Percentiles rank a stretch among this genome's conserved stretches.
Evolutionary conservation across 2,113 vertebrate genomes (phyloP).

Genomic region (Himantopus leucocephalus): DNA sequence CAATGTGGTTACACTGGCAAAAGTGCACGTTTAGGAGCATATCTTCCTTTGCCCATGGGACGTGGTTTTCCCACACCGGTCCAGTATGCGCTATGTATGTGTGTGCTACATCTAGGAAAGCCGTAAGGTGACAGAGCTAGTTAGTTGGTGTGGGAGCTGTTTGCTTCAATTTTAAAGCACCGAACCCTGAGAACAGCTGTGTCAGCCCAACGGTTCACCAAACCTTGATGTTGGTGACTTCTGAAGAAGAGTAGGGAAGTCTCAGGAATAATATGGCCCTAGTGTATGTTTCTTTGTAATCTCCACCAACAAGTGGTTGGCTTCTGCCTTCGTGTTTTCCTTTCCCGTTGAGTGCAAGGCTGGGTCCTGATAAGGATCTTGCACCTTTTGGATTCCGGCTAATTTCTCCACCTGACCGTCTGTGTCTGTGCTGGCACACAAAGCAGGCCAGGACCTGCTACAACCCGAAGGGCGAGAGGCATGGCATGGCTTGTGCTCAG

Average conservation of each 20-base stretch:
- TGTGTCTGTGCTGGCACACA: fast-evolving
- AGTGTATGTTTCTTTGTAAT: not conserved
- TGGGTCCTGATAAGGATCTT: not conserved
- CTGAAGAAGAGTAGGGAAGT: not conserved
- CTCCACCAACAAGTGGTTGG: not conserved
- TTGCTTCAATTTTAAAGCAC: not conserved
- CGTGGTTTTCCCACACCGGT: not conserved
- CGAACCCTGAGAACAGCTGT: not conserved
- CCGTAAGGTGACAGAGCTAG: not conserved
- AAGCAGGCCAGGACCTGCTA: slow-evolving; percentile 15
- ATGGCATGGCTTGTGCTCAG: not conserved
- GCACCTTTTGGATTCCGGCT: not conserved
- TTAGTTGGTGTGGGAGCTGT: not conserved
- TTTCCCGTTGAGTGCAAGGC: not conserved
- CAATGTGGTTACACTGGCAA: not conserved
- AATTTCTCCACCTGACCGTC: not conserved
- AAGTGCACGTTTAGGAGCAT: not conserved
- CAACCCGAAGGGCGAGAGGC: not conserved
- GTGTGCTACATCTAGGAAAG: not conserved
- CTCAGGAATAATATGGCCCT: not conserved
- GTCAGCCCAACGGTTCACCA: fast-evolving
- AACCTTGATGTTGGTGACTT: not conserved
- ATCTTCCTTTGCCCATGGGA: not conserved
- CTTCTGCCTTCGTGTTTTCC: not conserved
- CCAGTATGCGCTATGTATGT: not conserved